Conservation (phyloP, 2,113 vertebrate species). For the Myocastor coypus region DNA sequence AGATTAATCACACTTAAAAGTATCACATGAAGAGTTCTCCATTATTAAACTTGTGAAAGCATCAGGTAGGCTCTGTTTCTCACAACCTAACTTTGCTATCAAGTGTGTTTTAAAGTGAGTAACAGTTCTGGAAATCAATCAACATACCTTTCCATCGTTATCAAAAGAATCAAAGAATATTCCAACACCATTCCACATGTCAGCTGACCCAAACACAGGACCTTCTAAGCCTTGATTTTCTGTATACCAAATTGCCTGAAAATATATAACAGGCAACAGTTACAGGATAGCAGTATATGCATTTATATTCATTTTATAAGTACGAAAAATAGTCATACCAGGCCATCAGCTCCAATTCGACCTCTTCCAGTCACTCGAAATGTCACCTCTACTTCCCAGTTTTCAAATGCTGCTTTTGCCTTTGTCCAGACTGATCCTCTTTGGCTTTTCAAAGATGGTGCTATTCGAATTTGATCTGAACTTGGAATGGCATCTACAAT, state of each 20-base stretch:
- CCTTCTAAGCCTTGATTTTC: slow-evolving; percentile 93
- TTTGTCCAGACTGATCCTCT: slow-evolving; percentile 96
- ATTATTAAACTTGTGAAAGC: background rate
- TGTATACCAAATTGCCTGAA: slow-evolving; percentile 96
- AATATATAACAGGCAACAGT: background rate
- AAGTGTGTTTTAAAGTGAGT: background rate
- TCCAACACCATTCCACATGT: slow-evolving; percentile 96
- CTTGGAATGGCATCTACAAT: slow-evolving; percentile 96
- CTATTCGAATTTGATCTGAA: slow-evolving; percentile 96
- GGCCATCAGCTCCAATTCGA: slow-evolving; percentile 95
- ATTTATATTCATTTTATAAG: background rate
- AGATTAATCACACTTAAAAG: background rate
- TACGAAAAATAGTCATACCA: slow-evolving; percentile 87
- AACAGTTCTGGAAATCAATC: slow-evolving; percentile 38
- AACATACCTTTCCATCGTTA: slow-evolving; percentile 97
- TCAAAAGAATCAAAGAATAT: slow-evolving; percentile 99
- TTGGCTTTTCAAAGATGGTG: slow-evolving; percentile 96
- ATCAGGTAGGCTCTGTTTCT: slow-evolving; percentile 11
- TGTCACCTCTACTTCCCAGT: slow-evolving; percentile 96
- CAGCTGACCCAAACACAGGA: slow-evolving; percentile 95
- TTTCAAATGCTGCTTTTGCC: slow-evolving; percentile 89
- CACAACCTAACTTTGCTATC: background rate
- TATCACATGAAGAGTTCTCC: background rate
- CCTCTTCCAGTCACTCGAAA: slow-evolving; percentile 97
- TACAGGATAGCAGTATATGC: background rate